Evolutionary conservation across 2,113 vertebrate genomes (phyloP).

Genomic region (Corythaixoides concolor): DNA sequence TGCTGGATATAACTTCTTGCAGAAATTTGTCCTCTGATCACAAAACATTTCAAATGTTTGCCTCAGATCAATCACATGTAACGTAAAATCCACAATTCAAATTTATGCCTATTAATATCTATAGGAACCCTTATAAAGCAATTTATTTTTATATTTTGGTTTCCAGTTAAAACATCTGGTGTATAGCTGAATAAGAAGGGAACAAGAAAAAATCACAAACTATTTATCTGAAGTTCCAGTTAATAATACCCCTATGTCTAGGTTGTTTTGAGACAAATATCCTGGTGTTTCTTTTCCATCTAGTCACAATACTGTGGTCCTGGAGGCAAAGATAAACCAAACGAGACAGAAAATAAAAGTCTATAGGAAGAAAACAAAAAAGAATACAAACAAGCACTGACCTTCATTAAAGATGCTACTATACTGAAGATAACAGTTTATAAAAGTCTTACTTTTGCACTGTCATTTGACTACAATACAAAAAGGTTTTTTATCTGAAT

Average conservation of each 20-base stretch:
- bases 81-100: neutral
- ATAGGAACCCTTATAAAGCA: rapidly evolving
- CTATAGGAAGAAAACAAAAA: neutral
- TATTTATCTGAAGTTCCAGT: neutral
- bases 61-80: neutral
- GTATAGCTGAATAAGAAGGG: neutral
- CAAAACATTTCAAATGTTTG: neutral
- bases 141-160: rapidly evolving
- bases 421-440: neutral
- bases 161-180: neutral
- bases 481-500: neutral
- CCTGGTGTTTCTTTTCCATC: neutral
- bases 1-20: neutral
- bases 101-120: neutral
- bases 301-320: neutral
- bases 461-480: neutral
- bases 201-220: neutral
- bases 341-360: neutral
- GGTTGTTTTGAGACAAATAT: neutral
- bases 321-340: neutral
- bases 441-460: neutral
- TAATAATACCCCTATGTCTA: neutral
- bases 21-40: neutral
- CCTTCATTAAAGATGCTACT: neutral
- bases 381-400: neutral